Percentiles rank a stretch among this genome's conserved stretches.
These are phyloP conservation scores for Chelon labrosus DNA, from an alignment of 2,797 vertebrate genomes.

Conservation along the genomic window DNA sequence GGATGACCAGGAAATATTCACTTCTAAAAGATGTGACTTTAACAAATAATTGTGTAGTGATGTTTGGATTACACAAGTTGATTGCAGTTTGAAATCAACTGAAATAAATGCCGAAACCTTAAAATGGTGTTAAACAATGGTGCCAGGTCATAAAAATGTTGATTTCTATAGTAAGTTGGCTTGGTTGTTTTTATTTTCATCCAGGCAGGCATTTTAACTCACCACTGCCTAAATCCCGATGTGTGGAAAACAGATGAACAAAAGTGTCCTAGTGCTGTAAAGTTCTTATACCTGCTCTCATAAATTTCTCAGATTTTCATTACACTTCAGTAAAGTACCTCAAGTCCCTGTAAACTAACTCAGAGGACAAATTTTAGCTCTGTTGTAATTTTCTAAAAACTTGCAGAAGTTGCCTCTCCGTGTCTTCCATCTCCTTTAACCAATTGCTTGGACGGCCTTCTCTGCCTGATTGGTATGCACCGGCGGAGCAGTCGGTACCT, in stretches of 20 bases:
- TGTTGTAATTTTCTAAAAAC: constrained; percentile 2
- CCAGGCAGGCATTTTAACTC: background rate
- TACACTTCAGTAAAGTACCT: background rate
- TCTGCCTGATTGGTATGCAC: constrained; percentile 69
- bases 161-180: background rate
- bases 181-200: constrained; percentile 2
- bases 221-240: background rate
- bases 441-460: constrained; percentile 33
- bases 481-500: constrained; percentile 36
- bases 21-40: too few relatives aligned
- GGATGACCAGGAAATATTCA: too few relatives aligned
- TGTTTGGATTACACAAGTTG: too few relatives aligned
- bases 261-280: too few relatives aligned
- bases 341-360: background rate
- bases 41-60: too few relatives aligned
- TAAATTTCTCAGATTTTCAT: background rate
- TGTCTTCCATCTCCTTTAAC: constrained; percentile 34
- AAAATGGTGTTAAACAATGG: too few relatives aligned
- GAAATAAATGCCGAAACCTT: too few relatives aligned
- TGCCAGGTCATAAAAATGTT: too few relatives aligned
- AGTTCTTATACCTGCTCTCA: background rate
- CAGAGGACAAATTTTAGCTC: background rate
- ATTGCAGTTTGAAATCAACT: too few relatives aligned
- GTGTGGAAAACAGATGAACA: too few relatives aligned
- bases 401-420: constrained; percentile 17